These are phyloP conservation scores for Ophioderma brevispina DNA, from an alignment of 35 echinoderm and acorn worm genomes.

Conservation along the genomic window DNA sequence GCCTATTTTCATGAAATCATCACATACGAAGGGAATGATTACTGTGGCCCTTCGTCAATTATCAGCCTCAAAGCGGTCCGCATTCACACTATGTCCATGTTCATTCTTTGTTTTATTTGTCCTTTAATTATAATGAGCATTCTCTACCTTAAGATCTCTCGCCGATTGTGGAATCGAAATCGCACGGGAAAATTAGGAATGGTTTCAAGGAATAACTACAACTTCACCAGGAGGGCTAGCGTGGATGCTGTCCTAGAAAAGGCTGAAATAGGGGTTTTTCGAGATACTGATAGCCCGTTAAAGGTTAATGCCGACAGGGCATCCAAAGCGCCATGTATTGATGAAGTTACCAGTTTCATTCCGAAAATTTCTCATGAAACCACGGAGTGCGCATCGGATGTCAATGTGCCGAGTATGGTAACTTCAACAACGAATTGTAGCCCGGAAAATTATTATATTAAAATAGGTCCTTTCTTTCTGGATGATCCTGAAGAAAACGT, in stretches of 20 bases:
- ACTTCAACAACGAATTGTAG: neutral
- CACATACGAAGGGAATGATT: neutral
- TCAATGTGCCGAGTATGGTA: neutral
- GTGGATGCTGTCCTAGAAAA: neutral
- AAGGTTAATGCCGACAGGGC: neutral
- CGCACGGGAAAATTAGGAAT: slow-evolving; percentile 7
- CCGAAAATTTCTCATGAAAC: neutral
- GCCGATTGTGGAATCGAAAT: slow-evolving; percentile 58
- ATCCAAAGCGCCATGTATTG: neutral
- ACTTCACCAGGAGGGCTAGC: neutral
- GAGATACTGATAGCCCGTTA: neutral
- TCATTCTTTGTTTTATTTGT: slow-evolving; percentile 69
- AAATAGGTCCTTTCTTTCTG: slow-evolving; percentile 60
- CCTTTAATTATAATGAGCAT: slow-evolving; percentile 79
- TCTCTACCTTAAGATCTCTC: slow-evolving; percentile 71
- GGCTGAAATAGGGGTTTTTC: neutral
- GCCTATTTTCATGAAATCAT: slow-evolving; percentile 38
- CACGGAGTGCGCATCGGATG: neutral
- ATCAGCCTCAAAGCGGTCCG: neutral
- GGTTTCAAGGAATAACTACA: neutral
- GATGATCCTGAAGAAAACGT: slow-evolving; percentile 25
- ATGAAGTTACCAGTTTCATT: neutral
- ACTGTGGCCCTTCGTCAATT: slow-evolving; percentile 23
- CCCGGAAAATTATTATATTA: neutral
- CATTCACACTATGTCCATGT: slow-evolving; percentile 45